Base-by-base conservation (phyloP, 2,888 invertebrate species). In the Sphinx pinastri region DNA sequence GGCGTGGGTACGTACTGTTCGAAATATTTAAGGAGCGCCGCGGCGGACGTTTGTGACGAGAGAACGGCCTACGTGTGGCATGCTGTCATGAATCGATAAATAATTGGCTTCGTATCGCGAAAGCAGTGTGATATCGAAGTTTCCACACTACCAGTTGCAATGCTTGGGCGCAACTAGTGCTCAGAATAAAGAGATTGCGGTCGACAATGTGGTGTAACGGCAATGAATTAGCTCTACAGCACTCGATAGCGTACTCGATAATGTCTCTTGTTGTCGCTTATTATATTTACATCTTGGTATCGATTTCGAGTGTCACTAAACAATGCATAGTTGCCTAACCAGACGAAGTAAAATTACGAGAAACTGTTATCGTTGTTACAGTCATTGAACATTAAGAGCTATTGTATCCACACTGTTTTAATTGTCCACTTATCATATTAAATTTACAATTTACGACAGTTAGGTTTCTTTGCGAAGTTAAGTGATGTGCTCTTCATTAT, bases 1-100 rank as follows among this genome's bases (percentile, higher is more conserved):
- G 95, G 95, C 95, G 95, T 95, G 94, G 95, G 95, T 95, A 95
- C 94, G 95, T 95, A 95, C 83, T 82, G 88, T 89, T 90, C 89
- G 77, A 90, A 88, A 84, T 91, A 91, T 92, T 90, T 90, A 89
- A 86, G 89, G 90, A 83, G 90, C 86, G 87, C 85, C 86, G 74
- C 72, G 68, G 49, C 58, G 67, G 69, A 75, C 77, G 76, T 79
- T 79, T 75, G 72, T 80, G 81, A 84, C 85, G 85, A 80, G 73
- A 60, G 76, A 76, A 74, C 73, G 77, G 78, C 79, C 73, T 71
- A 81, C 75, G 76, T 81, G 77, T 77, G 75, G 75, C 78, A 76
- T 60, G 58, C 68, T 72, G 63, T 75, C 70, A 74, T 80, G 77
- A 76, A 81, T 81, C 75, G 76, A 82, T 81, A 76, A 77, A 81